These are phyloP conservation scores for Dissostichus mawsoni DNA, from an alignment of 2,113 vertebrate species.

Conservation along the genomic window DNA sequence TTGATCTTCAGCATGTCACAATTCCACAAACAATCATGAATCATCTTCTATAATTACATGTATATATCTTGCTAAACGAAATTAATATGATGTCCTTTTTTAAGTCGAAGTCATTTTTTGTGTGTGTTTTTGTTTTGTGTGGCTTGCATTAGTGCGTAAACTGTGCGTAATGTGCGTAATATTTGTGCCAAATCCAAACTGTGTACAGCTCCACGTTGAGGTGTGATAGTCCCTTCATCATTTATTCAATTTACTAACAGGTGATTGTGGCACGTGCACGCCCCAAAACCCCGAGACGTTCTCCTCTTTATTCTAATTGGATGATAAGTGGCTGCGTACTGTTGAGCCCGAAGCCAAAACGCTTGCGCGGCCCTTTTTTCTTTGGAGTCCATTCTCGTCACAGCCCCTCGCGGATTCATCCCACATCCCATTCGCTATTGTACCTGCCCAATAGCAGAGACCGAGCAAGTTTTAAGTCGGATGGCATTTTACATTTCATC, in stretches of 20 bases:
- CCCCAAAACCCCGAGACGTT: slow-evolving; percentile 46
- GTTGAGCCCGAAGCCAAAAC: slow-evolving; percentile 69
- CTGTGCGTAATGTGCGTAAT: slow-evolving; percentile 39
- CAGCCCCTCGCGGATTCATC: slow-evolving; percentile 67
- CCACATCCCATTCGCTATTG: slow-evolving; percentile 89
- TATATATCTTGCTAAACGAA: neutral
- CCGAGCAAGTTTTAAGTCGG: slow-evolving; percentile 87
- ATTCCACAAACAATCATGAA: neutral
- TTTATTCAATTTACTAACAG: slow-evolving; percentile 70
- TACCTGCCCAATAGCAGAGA: slow-evolving; percentile 87
- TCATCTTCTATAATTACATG: neutral
- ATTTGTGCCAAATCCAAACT: slow-evolving; percentile 11
- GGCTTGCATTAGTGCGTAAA: slow-evolving; percentile 42
- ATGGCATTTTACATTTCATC: slow-evolving; percentile 89
- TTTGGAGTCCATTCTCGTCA: slow-evolving; percentile 66
- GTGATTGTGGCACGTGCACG: slow-evolving; percentile 51
- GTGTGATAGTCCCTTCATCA: slow-evolving; percentile 34
- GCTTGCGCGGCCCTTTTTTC: slow-evolving; percentile 62
- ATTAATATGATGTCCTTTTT: neutral
- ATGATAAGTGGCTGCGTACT: slow-evolving; percentile 68
- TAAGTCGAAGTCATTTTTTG: rapidly evolving
- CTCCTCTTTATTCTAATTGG: slow-evolving; percentile 77
- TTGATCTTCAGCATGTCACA: slow-evolving; percentile 11
- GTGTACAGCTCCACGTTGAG: neutral
- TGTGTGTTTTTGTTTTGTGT: neutral